A percentile compares a stretch with the other conserved stretches of the same genome.
Evolutionary conservation across 2,797 vertebrate genomes (phyloP).

Genomic region (Acanthurus lineatus): DNA sequence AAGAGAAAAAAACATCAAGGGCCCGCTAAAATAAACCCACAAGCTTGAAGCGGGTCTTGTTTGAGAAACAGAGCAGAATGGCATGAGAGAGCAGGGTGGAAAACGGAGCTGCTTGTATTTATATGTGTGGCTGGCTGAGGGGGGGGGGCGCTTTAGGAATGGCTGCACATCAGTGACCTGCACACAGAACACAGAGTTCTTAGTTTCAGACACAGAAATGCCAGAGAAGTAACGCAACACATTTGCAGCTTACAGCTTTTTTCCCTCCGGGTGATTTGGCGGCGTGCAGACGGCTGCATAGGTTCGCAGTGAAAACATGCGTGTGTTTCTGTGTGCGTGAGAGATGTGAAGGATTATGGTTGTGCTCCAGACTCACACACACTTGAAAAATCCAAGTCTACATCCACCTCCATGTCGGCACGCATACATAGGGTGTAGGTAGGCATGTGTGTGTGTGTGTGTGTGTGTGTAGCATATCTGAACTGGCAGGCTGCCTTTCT

Average conservation of each 20-base stretch:
- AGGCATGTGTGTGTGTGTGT: constrained; percentile 39
- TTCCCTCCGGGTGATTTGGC: constrained; percentile 36
- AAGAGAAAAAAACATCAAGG: constrained; percentile 71
- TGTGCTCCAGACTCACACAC: constrained; percentile 52
- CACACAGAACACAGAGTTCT: constrained; percentile 78
- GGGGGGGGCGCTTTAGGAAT: constrained; percentile 42
- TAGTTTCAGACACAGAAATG: constrained; percentile 72
- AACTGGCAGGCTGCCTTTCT: constrained; percentile 81
- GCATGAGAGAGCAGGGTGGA: constrained; percentile 61
- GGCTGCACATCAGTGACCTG: constrained; percentile 63
- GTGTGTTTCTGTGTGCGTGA: not conserved
- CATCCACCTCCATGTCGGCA: constrained; percentile 38
- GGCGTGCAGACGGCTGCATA: constrained; percentile 36
- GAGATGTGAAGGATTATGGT: constrained; percentile 29
- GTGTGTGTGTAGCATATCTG: constrained; percentile 60
- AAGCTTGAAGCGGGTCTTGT: constrained; percentile 76
- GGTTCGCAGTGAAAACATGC: constrained; percentile 37
- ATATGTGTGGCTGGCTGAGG: constrained; percentile 63
- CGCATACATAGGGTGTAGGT: constrained; percentile 21
- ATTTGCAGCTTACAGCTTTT: constrained; percentile 49
- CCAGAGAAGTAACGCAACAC: constrained; percentile 66
- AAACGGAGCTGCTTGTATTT: constrained; percentile 77
- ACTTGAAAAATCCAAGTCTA: constrained; percentile 43
- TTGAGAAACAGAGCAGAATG: constrained; percentile 67
- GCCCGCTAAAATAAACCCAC: constrained; percentile 77